Conservation (phyloP, 2,113 vertebrate genomes). For the Misgurnus anguillicaudatus region DNA sequence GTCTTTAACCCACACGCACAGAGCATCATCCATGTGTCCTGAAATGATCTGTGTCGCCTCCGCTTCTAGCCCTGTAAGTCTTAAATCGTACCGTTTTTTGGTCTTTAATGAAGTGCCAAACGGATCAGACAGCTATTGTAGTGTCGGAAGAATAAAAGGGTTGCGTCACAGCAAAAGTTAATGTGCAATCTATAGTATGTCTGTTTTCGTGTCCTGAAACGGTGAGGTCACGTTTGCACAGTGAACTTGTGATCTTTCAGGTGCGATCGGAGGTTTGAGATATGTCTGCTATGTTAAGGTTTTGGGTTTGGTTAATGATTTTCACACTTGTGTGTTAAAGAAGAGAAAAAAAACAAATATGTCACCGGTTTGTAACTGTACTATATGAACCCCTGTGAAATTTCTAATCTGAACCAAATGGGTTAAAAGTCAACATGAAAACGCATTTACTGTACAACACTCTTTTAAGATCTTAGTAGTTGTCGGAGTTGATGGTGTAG, state of each 20-base stretch:
- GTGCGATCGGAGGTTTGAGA: conserved; percentile 4
- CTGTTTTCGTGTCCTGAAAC: background rate
- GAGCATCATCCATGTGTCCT: background rate
- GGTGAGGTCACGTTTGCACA: background rate
- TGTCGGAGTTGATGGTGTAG: too few species aligned
- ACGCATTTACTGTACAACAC: background rate
- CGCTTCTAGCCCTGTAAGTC: too few species aligned
- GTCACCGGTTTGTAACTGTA: background rate
- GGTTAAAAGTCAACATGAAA: too few species aligned
- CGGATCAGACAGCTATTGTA: background rate
- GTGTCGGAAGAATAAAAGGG: background rate
- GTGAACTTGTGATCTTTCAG: background rate
- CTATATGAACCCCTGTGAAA: background rate
- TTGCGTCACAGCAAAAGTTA: conserved; percentile 1
- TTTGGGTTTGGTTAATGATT: conserved; percentile 52
- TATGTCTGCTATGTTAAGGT: conserved; percentile 28
- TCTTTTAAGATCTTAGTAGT: too few species aligned
- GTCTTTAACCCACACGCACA: background rate
- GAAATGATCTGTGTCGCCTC: background rate
- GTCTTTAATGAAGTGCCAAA: background rate
- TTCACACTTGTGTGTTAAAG: conserved; percentile 11
- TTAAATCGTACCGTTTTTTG: background rate
- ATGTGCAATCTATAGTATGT: conserved; percentile 25
- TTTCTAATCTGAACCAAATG: background rate
- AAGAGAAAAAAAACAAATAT: background rate